Evolutionary conservation across 2,113 vertebrate genomes (phyloP), one percentile per base, ranked within the genome.

Genomic region (Bambusicola thoracicus): DNA sequence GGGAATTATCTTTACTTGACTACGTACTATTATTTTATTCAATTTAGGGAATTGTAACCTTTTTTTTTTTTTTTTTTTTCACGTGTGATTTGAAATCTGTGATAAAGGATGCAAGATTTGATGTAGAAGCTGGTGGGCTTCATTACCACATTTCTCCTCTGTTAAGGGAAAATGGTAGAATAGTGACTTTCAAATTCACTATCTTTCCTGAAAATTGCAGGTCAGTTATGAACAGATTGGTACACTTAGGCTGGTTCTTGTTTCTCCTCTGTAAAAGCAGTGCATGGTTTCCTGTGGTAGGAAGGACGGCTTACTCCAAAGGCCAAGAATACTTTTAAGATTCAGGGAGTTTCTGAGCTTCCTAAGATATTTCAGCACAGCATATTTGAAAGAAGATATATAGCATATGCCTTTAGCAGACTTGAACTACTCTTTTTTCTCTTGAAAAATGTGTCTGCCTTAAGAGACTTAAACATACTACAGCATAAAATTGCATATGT

Each of bases 401-500:
- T 29, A 58, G 24, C 30, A 9, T 30, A 32, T 70, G 18, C 12
- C 34, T 1, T 0, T 19, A 63, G 18, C 40, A 58, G 30, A 18
- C 40, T 46, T 44, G n/a, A 76, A 41, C 61, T 53, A 61, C 25
- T 66, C 8, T 1, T 25, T n/a, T 89, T 82, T 78, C 36, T 24
- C 19, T 16, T 77, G 40, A 83, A 92, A 89, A 82, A 44, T 40
- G 29, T 63, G 34, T 2, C 10, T 80, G 40, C 14, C 40, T 77
- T 2, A 2, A 94, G 48, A 91, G 44, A 62, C 44, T 81, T 81
- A 58, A 83, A 16, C 20, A 4, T 72, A 46, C 14, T 63, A 32
- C n/a, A 51, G 2, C 8, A 2, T 59, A 5, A 18, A 56, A 40
- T 61, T 68, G 22, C 43, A 8, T 38, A 7, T 2, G 0, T 86